A percentile compares a stretch with the other conserved stretches of the same genome.
Conservation (phyloP, 2,888 invertebrate species). For the Lucinisca nassula region DNA sequence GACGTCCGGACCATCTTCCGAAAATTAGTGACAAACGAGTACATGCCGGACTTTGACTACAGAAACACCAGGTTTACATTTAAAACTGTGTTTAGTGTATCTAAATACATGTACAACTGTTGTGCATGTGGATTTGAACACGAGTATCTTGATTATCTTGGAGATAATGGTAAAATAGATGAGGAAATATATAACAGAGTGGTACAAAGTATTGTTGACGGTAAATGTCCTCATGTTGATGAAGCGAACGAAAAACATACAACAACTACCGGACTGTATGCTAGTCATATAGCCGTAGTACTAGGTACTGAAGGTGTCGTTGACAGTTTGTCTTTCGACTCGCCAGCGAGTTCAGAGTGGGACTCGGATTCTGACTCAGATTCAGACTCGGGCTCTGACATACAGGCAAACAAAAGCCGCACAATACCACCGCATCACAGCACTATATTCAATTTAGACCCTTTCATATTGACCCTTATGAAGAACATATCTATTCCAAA, state of each 20-base stretch:
- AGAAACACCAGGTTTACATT: background rate
- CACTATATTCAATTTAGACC: background rate
- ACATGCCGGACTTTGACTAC: background rate
- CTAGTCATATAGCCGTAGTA: background rate
- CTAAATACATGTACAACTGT: background rate
- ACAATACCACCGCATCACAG: too few relatives aligned
- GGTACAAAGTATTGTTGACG: background rate
- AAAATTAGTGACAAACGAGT: background rate
- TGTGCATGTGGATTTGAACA: background rate
- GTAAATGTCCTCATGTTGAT: background rate
- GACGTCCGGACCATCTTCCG: background rate
- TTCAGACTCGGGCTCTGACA: too few relatives aligned
- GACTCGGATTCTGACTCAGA: too few relatives aligned
- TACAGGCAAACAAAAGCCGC: background rate
- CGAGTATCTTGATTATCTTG: background rate
- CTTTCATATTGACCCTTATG: background rate
- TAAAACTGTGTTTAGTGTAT: background rate
- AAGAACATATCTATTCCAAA: background rate
- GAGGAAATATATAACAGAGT: background rate
- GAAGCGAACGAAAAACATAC: background rate
- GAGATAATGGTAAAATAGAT: background rate
- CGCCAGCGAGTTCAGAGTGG: too few relatives aligned
- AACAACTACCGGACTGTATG: background rate
- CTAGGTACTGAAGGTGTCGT: background rate
- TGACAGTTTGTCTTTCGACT: too few relatives aligned